Evolutionary conservation across 2,888 invertebrate genomes (phyloP).

Genomic region (Willowsia nigromaculata): DNA sequence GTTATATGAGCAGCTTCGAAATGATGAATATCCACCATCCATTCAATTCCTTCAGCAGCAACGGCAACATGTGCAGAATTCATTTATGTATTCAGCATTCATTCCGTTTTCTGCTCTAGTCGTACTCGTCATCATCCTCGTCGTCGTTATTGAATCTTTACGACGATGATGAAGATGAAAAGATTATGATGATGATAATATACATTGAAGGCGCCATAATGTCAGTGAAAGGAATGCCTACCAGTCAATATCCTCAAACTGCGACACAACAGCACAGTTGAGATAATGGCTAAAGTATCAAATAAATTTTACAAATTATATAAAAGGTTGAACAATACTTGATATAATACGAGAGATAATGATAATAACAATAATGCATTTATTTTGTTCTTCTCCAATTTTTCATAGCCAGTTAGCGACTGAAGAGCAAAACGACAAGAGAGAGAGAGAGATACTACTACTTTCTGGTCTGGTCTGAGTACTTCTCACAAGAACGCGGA

Average conservation of each 20-base stretch:
- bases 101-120: constrained; percentile 28
- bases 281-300: constrained; percentile 27
- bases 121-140: background rate
- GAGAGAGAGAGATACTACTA: background rate
- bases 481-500: background rate
- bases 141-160: constrained; percentile 48
- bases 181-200: constrained; percentile 37
- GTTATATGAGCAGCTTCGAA: background rate
- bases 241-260: background rate
- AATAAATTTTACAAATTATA: constrained; percentile 47
- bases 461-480: background rate
- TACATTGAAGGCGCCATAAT: constrained; percentile 30
- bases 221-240: constrained; percentile 46
- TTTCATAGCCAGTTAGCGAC: background rate
- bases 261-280: constrained; percentile 1
- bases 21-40: constrained; percentile 9
- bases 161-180: constrained; percentile 46
- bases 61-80: constrained; percentile 26
- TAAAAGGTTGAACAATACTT: constrained; percentile 27
- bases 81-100: background rate
- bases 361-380: constrained; percentile 18
- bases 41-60: constrained; percentile 2
- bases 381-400: constrained; percentile 33
- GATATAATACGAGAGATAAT: constrained; percentile 19
- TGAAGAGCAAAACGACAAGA: background rate